Evolutionary conservation across 2,888 invertebrate genomes (phyloP), one percentile per base, ranked within the genome.

Genomic region (Sesia apiformis): DNA sequence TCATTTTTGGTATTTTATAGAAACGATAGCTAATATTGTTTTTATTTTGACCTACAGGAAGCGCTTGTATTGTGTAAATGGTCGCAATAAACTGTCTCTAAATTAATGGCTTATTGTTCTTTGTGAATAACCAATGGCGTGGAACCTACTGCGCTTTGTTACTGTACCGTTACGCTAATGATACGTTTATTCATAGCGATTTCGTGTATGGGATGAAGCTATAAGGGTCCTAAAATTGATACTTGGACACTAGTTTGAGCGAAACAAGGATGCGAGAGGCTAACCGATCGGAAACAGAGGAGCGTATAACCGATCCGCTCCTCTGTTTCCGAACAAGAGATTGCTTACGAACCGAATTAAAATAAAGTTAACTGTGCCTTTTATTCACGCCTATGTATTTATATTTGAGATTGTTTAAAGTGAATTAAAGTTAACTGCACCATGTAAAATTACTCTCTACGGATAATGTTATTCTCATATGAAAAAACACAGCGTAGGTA

Each of bases 101-200:
- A 74, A 77, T 76, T 77, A 80, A 78, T 80, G 72, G 76, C 74
- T 75, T 77, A 82, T 82, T 78, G 78, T 80, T 80, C 80, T 80
- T 83, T 79, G 78, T 78, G 58, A 70, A 59, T 63, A 70, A 59
- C 66, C 76, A 79, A 79, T 83, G 80, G 76, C 66, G 70, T 72
- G 80, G 76, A 81, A 82, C 81, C 61, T 61, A 66, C 61, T 62
- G 62, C 59, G 70, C 70, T 74, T 76, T 72, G 74, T 74, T 74
- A 64, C 64, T 59, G 63, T 55, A 65, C 65, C 55, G 42, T 42
- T 42, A 42, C 42, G 42, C 5, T 3, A 42, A 42, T 42, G 42
- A 7, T 7, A 42, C 7, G 42, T 7, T 23, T 23, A 23, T 2
- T 23, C 23, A 23, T 23, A 23, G 23, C 23, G 23, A 23, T 23